These are phyloP conservation scores for Noctua janthina DNA, from an alignment of 2,888 invertebrate genomes.

Conservation along the genomic window DNA sequence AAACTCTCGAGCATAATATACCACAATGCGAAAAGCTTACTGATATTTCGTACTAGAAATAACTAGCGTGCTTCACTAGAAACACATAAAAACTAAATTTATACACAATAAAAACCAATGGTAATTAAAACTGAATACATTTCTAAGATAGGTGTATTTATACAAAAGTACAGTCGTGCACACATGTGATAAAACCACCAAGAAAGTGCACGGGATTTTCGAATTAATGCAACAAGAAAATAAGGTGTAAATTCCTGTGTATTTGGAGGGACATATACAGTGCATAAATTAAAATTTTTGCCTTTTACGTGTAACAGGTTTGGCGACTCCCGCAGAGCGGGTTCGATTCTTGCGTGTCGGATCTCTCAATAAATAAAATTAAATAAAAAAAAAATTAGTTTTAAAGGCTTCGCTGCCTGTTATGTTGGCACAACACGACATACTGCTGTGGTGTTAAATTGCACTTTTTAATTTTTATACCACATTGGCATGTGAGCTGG, in stretches of 20 bases:
- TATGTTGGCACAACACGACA: slow-evolving; percentile 82
- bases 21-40: slow-evolving; percentile 28
- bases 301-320: slow-evolving; percentile 80
- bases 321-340: slow-evolving; percentile 76
- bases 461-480: slow-evolving; percentile 81
- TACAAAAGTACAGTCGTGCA: slow-evolving; percentile 56
- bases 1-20: slow-evolving; percentile 17
- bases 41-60: slow-evolving; percentile 30
- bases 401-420: slow-evolving; percentile 73
- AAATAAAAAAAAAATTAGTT: slow-evolving; percentile 88
- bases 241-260: slow-evolving; percentile 30
- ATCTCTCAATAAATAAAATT: slow-evolving; percentile 86
- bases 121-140: slow-evolving; percentile 76
- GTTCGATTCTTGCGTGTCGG: slow-evolving; percentile 79
- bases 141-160: slow-evolving; percentile 77
- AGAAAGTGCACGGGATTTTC: slow-evolving; percentile 10
- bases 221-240: not conserved
- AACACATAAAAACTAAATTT: slow-evolving; percentile 56
- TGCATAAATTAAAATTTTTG: slow-evolving; percentile 69
- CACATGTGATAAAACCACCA: slow-evolving; percentile 13
- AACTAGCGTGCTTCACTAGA: slow-evolving; percentile 27
- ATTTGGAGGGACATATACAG: not conserved
- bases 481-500: slow-evolving; percentile 74
- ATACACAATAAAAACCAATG: slow-evolving; percentile 72
- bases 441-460: slow-evolving; percentile 79